Percentiles rank a stretch among this genome's conserved stretches.
These are phyloP conservation scores for Symphodus melops DNA, from an alignment of 2,113 vertebrate genomes.

Conservation along the genomic window DNA sequence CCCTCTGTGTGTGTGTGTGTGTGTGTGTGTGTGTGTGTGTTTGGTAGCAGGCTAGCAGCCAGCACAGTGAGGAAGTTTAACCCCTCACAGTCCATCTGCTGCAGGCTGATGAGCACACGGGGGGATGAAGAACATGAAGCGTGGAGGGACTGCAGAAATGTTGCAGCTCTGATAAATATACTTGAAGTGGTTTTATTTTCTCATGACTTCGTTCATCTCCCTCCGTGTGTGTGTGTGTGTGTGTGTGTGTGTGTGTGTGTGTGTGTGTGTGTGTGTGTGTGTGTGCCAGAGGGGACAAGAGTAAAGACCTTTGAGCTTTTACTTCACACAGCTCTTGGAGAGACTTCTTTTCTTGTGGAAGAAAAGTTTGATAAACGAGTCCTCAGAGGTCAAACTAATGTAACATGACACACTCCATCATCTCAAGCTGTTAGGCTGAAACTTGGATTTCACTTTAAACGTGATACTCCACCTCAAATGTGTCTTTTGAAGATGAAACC, in stretches of 20 bases:
- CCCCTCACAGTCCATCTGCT: constrained; percentile 68
- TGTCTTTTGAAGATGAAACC: constrained; percentile 19
- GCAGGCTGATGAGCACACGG: constrained; percentile 27
- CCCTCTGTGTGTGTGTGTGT: constrained; percentile 38
- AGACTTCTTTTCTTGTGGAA: neutral
- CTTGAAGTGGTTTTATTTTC: neutral
- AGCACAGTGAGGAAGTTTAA: constrained; percentile 59
- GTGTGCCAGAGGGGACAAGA: neutral
- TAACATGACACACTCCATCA: neutral
- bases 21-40: constrained; percentile 61
- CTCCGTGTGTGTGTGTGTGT: neutral
- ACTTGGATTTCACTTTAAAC: constrained; percentile 23
- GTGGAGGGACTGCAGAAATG: constrained; percentile 45
- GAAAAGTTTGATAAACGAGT: constrained; percentile 8
- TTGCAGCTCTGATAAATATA: neutral
- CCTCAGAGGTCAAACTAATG: constrained; percentile 9
- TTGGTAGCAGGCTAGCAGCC: constrained; percentile 58
- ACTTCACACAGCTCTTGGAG: neutral
- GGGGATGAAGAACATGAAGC: constrained; percentile 25
- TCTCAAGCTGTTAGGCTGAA: neutral
- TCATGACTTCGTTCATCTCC: neutral
- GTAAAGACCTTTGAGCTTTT: neutral
- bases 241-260: neutral
- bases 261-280: neutral
- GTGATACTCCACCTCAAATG: neutral